Percentiles rank a stretch among this genome's conserved stretches.
Evolutionary conservation across 2,797 vertebrate species (phyloP).

Genomic region (Sebastes oblongus): DNA sequence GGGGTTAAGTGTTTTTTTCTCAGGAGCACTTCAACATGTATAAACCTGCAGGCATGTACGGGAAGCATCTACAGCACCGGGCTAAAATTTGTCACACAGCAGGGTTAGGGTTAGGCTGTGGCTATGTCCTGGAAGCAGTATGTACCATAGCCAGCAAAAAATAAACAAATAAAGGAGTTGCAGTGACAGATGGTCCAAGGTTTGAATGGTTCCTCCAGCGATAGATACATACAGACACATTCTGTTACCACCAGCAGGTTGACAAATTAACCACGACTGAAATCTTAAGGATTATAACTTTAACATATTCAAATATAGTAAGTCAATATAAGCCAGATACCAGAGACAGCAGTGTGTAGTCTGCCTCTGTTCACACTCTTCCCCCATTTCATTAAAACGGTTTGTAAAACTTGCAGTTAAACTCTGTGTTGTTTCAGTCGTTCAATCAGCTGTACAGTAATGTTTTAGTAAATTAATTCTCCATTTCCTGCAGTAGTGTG

Average conservation of each 20-base stretch:
- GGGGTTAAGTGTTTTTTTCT: background rate
- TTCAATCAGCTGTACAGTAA: constrained; percentile 4
- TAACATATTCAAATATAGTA: background rate
- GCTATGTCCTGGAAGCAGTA: no score
- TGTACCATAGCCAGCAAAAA: background rate
- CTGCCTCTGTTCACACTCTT: background rate
- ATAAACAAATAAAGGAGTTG: background rate
- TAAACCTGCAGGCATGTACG: background rate
- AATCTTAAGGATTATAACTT: background rate
- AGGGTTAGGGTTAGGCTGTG: no score
- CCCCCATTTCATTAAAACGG: background rate
- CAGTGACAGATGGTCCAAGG: background rate
- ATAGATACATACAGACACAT: background rate
- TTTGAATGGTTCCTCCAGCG: background rate
- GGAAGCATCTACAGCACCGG: background rate
- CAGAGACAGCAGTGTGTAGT: background rate
- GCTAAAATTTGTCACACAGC: background rate
- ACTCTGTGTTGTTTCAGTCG: constrained; percentile 3
- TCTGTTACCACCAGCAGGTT: background rate
- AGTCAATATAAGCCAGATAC: background rate
- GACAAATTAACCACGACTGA: background rate
- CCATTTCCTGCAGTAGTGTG: background rate
- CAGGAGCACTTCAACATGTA: background rate
- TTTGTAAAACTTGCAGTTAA: constrained; percentile 16
- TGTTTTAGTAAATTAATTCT: constrained; percentile 17